A percentile compares a stretch with the other conserved stretches of the same genome.
phyloP scores from a whole-genome alignment of 2,797 vertebrate genomes.

The Helostoma temminkii region DNA sequence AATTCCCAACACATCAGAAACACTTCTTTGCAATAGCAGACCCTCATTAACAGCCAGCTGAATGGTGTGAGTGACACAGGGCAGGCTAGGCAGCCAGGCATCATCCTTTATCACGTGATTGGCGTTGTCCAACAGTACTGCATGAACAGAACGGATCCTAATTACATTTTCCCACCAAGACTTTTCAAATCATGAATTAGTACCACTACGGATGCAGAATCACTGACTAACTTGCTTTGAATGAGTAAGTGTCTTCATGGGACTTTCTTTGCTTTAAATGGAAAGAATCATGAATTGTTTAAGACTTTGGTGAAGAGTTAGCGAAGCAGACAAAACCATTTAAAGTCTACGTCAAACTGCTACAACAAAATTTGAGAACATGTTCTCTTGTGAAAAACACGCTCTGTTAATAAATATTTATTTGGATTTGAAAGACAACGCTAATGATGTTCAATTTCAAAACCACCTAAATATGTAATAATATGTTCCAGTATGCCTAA shows the following conservation, averaged over 20 bases:
- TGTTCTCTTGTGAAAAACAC: constrained; percentile 48
- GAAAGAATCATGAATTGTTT: constrained; percentile 52
- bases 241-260: constrained; percentile 51
- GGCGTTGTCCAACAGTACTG: too few relatives aligned
- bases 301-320: constrained; percentile 38
- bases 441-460: too few relatives aligned
- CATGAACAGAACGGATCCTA: too few relatives aligned
- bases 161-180: constrained; percentile 63
- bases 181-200: constrained; percentile 46
- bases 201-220: constrained; percentile 59
- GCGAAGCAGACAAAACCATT: constrained; percentile 58
- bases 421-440: too few relatives aligned
- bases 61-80: too few relatives aligned
- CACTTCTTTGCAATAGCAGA: too few relatives aligned
- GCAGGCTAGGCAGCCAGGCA: too few relatives aligned
- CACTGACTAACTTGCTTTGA: constrained; percentile 52
- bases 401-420: too few relatives aligned
- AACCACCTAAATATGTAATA: constrained; percentile 36
- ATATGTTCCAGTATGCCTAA: background rate
- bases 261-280: constrained; percentile 42
- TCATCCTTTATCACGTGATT: too few relatives aligned
- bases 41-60: too few relatives aligned
- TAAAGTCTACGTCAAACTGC: too few relatives aligned
- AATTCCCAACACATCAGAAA: too few relatives aligned
- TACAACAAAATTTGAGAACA: constrained; percentile 36